These are phyloP conservation scores for Trichogramma pretiosum DNA, from an alignment of 1,140 invertebrate genomes.

Conservation along the genomic window DNA sequence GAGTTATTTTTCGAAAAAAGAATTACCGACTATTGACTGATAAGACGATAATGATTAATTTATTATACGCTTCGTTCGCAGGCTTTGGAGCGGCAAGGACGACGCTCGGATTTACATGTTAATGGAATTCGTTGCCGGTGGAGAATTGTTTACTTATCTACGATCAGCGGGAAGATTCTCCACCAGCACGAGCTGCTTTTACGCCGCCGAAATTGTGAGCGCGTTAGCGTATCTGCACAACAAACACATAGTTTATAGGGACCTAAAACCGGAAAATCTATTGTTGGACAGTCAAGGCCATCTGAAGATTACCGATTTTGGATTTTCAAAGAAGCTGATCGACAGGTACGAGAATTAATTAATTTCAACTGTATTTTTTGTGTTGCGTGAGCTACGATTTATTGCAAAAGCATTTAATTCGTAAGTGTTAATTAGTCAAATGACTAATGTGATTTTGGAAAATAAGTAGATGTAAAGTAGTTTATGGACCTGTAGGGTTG, in stretches of 20 bases:
- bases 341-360: slow-evolving; percentile 62
- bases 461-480: no score
- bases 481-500: no score
- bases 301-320: slow-evolving; percentile 95
- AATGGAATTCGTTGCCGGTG: slow-evolving; percentile 89
- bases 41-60: no score
- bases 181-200: slow-evolving; percentile 79
- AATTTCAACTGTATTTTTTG: no score
- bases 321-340: slow-evolving; percentile 88
- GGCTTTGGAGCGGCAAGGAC: slow-evolving; percentile 84
- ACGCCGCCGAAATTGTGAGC: slow-evolving; percentile 86
- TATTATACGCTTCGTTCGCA: slow-evolving; percentile 48
- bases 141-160: slow-evolving; percentile 91
- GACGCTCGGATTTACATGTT: slow-evolving; percentile 85
- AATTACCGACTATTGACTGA: no score
- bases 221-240: slow-evolving; percentile 91
- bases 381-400: no score
- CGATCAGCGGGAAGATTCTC: slow-evolving; percentile 85
- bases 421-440: no score
- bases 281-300: slow-evolving; percentile 86
- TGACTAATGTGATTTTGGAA: no score
- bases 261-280: slow-evolving; percentile 86
- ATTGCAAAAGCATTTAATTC: no score
- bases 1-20: no score
- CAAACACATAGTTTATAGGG: slow-evolving; percentile 75